phyloP scores from a whole-genome alignment of 2,113 vertebrate species.

The Sminthopsis crassicaudata region DNA sequence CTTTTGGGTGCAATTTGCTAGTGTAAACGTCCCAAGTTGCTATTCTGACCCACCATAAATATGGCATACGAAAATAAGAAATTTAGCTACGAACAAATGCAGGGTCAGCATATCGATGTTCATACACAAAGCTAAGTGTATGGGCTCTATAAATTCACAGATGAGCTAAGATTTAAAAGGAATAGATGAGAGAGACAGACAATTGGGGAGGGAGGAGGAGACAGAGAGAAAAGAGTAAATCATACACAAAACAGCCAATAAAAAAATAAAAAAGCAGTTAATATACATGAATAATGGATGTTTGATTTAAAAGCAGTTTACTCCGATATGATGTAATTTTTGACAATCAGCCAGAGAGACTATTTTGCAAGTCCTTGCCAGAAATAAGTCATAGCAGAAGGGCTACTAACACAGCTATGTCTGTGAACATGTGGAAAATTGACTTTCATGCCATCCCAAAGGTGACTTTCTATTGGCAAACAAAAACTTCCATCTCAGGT shows the following conservation, averaged over 20 bases:
- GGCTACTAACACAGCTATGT: constrained; percentile 72
- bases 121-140: constrained; percentile 72
- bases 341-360: constrained; percentile 93
- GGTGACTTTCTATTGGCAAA: constrained; percentile 83
- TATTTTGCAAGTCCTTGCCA: constrained; percentile 89
- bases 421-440: constrained; percentile 81
- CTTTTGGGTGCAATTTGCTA: constrained; percentile 56
- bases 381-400: constrained; percentile 89
- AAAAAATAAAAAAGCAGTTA: constrained; percentile 86
- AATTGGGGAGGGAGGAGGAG: constrained; percentile 69
- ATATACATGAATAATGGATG: constrained; percentile 93
- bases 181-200: constrained; percentile 73
- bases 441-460: constrained; percentile 83
- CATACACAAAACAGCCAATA: constrained; percentile 83
- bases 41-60: constrained; percentile 64
- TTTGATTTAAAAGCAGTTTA: constrained; percentile 90
- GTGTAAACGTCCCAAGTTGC: constrained; percentile 57
- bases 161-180: constrained; percentile 86
- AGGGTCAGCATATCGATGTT: constrained; percentile 65
- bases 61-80: constrained; percentile 53
- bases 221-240: constrained; percentile 83
- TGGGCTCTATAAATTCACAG: constrained; percentile 81
- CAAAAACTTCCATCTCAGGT: constrained; percentile 54
- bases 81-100: constrained; percentile 71
- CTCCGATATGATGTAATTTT: constrained; percentile 95